Evolutionary conservation across 1,140 invertebrate species (phyloP), one percentile per base, ranked within the genome.

Genomic region (Arion vulgaris): DNA sequence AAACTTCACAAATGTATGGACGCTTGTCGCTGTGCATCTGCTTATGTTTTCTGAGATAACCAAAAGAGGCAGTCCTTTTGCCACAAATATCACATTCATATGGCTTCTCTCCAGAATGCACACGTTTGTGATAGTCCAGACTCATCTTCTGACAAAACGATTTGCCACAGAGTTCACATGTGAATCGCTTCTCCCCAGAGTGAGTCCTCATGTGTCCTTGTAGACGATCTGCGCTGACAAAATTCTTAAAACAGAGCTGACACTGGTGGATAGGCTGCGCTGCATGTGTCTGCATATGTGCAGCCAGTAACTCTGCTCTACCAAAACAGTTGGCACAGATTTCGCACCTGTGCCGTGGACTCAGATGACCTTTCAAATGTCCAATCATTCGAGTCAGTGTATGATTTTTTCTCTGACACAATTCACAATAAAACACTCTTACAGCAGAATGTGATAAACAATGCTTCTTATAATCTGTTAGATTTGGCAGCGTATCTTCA

Each of bases 161-260:
- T 83, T 97, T 95, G 81, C 95, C 95, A 90, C 98, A 99, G 36
- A 96, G 95, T 9, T 93, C 90, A 90, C 98, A 99, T 0, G 94
- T 95, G 92, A 99, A 99, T 91, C 97, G 96, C 92, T 99, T 98
- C 92, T 99, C 98, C 0, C 97, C 98, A 0, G 97, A 98, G 89
- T 98, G 97, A 0, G 97, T 98, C 49, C 97, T 93, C 72, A 96
- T 93, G 91, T 98, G 97, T 41, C 97, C 94, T 0, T 97, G 98
- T 0, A 99, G 93, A 93, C 99, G 98, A 90, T 99, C 98, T 41
- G 97, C 98, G 57, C 98, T 94, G 0, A 97, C 97, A 91, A 99
- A 99, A 19, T 95, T 94, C 51, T 97, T 95, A 71, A 95, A 97
- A 93, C 98, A 99, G 85, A 95, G 95, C 34, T 95, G 94, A 95